These are phyloP conservation scores for Zosterops hypoxanthus DNA, from an alignment of 2,113 vertebrate genomes.

Conservation along the genomic window DNA sequence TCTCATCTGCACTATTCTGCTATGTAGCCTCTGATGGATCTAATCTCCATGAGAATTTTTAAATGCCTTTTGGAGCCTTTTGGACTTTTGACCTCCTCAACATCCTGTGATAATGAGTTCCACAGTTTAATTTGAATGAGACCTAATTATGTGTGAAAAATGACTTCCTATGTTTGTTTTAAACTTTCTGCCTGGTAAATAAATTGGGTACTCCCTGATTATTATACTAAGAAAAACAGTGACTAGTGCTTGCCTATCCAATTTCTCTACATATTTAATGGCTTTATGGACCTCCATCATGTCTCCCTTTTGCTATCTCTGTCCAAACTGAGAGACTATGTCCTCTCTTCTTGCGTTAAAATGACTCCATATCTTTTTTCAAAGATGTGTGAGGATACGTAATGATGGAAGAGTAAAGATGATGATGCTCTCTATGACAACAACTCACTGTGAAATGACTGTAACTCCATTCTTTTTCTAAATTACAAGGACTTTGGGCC, in stretches of 20 bases:
- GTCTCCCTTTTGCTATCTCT: neutral
- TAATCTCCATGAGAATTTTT: neutral
- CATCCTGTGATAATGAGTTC: neutral
- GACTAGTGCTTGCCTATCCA: neutral
- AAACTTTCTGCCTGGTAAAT: conserved; percentile 17
- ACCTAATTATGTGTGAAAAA: conserved; percentile 49
- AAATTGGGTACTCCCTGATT: conserved; percentile 3
- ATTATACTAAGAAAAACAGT: neutral
- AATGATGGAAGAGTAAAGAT: neutral
- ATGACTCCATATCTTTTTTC: neutral
- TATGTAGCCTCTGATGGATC: neutral
- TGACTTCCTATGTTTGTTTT: conserved; percentile 23
- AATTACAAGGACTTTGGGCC: neutral
- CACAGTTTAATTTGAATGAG: conserved; percentile 1
- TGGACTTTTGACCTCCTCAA: conserved; percentile 21
- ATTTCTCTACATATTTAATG: neutral
- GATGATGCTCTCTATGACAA: neutral
- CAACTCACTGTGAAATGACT: neutral
- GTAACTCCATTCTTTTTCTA: neutral
- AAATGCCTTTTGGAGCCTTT: neutral
- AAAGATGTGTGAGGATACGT: neutral
- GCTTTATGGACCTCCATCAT: neutral
- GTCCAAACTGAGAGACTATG: neutral
- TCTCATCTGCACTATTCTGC: neutral
- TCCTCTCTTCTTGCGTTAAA: neutral